These are phyloP conservation scores for Latrodectus elegans DNA, from an alignment of 2,888 invertebrate species.

Conservation along the genomic window DNA sequence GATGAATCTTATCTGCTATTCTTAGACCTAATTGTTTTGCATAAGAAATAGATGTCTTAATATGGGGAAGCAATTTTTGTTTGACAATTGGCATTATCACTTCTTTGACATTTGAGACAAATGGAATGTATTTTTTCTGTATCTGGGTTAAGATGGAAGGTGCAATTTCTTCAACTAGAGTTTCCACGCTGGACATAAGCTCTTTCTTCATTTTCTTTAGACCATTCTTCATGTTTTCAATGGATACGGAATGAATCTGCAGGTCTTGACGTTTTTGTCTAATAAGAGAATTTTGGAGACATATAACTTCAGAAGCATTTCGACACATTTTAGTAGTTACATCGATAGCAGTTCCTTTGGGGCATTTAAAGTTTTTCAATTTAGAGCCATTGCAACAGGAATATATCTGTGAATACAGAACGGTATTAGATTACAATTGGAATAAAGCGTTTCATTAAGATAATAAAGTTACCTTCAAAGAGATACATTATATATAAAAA, in stretches of 20 bases:
- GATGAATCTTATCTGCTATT: constrained; percentile 4
- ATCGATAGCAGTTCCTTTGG: too few species aligned
- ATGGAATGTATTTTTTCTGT: background rate
- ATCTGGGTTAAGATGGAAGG: constrained; percentile 1
- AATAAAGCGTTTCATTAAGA: too few species aligned
- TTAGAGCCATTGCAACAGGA: too few species aligned
- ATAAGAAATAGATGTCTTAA: background rate
- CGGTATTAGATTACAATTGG: too few species aligned
- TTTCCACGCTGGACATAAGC: background rate
- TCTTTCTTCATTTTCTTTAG: background rate
- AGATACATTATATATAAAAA: too few species aligned
- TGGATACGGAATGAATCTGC: constrained; percentile 10
- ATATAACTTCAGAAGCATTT: too few species aligned
- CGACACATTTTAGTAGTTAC: too few species aligned
- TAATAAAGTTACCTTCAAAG: too few species aligned
- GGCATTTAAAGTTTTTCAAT: too few species aligned
- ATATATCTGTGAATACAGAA: too few species aligned
- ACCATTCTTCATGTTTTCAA: background rate
- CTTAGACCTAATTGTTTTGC: background rate
- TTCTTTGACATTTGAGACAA: background rate
- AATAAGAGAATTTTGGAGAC: too few species aligned
- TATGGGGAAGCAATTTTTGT: constrained; percentile 1
- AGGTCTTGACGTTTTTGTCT: too few species aligned
- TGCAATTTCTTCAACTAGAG: background rate
- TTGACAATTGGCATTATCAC: constrained; percentile 8